A percentile compares a stretch with the other conserved stretches of the same genome.
Conservation (phyloP, 2,888 invertebrate species). For the Pollenia angustigena region DNA sequence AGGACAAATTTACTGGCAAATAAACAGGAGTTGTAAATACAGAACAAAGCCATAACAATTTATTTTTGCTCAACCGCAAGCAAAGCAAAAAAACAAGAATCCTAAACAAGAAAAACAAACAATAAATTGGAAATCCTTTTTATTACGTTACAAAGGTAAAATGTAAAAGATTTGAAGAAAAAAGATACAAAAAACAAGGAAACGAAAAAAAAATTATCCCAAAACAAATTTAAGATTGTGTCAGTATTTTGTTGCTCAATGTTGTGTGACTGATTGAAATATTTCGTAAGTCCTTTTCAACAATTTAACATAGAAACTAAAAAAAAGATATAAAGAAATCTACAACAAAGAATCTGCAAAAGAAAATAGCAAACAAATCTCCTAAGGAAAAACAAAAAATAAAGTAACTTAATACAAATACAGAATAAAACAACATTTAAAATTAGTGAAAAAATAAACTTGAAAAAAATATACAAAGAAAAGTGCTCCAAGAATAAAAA, state of each 20-base stretch:
- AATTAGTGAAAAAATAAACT: too few relatives aligned
- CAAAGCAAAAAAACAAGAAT: not conserved
- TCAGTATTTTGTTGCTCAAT: constrained; percentile 27
- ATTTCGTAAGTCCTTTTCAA: not conserved
- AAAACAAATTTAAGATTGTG: constrained; percentile 19
- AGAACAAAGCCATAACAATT: constrained; percentile 15
- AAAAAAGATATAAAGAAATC: not conserved
- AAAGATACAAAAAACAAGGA: not conserved
- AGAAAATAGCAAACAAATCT: not conserved
- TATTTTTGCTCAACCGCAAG: constrained; percentile 24
- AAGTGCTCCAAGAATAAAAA: not conserved
- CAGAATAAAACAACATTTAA: too few relatives aligned
- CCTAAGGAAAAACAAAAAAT: not conserved
- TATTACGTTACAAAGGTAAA: not conserved
- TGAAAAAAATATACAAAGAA: not conserved
- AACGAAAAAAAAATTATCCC: not conserved
- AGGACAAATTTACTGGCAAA: constrained; percentile 17
- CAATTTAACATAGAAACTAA: not conserved
- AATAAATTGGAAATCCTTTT: constrained; percentile 9
- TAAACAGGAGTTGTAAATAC: constrained; percentile 23
- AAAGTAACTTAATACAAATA: too few relatives aligned
- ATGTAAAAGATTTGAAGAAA: not conserved
- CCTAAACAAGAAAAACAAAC: not conserved
- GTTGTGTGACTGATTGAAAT: constrained; percentile 30
- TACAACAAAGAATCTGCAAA: not conserved